These are phyloP conservation scores for rat (Rattus norvegicus) DNA, from an alignment of 2,113 vertebrate genomes.

Conservation along the genomic window GRCr8 NC_086029.1:72723001-72723500, in stretches of 20 bases:
- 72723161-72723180: background rate
- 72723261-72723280: background rate
- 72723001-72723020: background rate
- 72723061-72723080: background rate
- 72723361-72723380: slow-evolving; percentile 12
- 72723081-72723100: slow-evolving; percentile 48
- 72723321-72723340: background rate
- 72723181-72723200: background rate
- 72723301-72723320: background rate
- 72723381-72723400: background rate
- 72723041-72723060: slow-evolving; percentile 25
- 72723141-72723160: background rate
- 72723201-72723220: background rate
- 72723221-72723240: background rate
- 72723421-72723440: background rate
- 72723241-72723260: background rate
- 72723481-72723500: background rate
- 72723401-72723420: background rate
- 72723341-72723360: background rate
- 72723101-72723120: background rate
- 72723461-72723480: slow-evolving; percentile 5
- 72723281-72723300: background rate
- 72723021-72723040: background rate
- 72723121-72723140: background rate
- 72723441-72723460: background rate